A percentile compares a stretch with the other conserved stretches of the same genome.
Conservation (phyloP, 2,797 vertebrate species). For the Forpus xanthops region DNA sequence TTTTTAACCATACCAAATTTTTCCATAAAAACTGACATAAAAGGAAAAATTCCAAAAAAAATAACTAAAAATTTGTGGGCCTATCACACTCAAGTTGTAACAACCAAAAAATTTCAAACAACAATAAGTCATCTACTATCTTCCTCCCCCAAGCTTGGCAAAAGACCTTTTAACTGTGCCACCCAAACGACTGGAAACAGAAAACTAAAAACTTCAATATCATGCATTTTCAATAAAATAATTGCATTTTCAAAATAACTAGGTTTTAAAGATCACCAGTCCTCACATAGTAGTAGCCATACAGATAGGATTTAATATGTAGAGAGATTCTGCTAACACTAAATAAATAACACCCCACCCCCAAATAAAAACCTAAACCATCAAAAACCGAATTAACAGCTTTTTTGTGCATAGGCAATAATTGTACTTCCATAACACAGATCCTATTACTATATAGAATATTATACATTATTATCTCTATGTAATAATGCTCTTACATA, state of each 20-base stretch:
- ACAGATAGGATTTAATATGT: neutral
- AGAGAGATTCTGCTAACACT: neutral
- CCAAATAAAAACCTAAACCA: neutral
- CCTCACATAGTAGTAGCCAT: neutral
- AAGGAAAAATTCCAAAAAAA: neutral
- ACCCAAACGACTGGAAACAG: slow-evolving; percentile 5
- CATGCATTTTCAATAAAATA: no score
- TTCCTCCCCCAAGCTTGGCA: neutral
- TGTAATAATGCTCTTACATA: neutral
- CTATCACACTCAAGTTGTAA: neutral
- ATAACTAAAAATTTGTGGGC: neutral
- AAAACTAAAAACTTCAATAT: neutral
- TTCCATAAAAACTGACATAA: neutral
- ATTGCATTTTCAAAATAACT: neutral
- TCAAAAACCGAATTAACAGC: neutral
- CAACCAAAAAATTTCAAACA: neutral
- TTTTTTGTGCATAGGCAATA: neutral
- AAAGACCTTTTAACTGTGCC: neutral
- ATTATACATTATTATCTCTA: neutral
- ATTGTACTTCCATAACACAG: accelerated
- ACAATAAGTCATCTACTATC: neutral
- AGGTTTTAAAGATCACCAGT: neutral
- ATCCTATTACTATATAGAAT: neutral
- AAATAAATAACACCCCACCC: neutral
- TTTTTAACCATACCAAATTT: neutral